Evolutionary conservation across 1,140 invertebrate species (phyloP).

Genomic region (Diorhabda carinulata): DNA sequence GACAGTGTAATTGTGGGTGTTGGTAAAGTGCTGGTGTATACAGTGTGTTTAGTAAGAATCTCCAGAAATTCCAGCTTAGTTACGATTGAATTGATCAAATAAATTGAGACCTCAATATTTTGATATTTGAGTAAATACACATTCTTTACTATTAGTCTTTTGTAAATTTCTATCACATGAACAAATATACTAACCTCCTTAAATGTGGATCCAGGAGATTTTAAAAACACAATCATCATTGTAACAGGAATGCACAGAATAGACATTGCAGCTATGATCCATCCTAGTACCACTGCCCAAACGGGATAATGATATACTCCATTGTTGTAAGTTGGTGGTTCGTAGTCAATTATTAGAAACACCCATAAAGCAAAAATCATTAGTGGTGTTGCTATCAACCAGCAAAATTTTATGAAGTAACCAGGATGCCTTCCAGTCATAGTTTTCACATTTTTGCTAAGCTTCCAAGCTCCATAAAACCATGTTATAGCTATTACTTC

Average conservation of each 20-base stretch:
- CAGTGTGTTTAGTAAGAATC: too few species aligned
- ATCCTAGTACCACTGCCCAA: slow-evolving; percentile 84
- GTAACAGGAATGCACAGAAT: slow-evolving; percentile 82
- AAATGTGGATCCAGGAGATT: slow-evolving; percentile 66
- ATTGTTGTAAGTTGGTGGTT: slow-evolving; percentile 74
- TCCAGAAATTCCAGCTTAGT: too few species aligned
- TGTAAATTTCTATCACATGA: background rate
- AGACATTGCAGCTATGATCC: slow-evolving; percentile 77
- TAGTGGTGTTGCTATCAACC: slow-evolving; percentile 75
- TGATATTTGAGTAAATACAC: background rate
- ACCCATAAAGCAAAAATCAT: slow-evolving; percentile 82
- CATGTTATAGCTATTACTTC: slow-evolving; percentile 87
- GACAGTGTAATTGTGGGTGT: too few species aligned
- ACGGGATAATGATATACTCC: slow-evolving; percentile 73
- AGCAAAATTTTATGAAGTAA: slow-evolving; percentile 79
- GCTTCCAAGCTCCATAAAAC: slow-evolving; percentile 81
- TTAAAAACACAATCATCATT: slow-evolving; percentile 67
- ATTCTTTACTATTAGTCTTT: background rate
- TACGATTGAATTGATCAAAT: background rate
- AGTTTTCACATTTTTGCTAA: slow-evolving; percentile 78
- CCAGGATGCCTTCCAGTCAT: slow-evolving; percentile 81
- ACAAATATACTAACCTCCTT: slow-evolving; percentile 58
- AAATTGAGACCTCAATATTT: background rate
- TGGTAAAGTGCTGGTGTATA: too few species aligned
- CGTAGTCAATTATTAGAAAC: slow-evolving; percentile 82